These are phyloP conservation scores for Emydura subglobosa DNA, from an alignment of 2,113 vertebrate genomes.

Conservation along the genomic window DNA sequence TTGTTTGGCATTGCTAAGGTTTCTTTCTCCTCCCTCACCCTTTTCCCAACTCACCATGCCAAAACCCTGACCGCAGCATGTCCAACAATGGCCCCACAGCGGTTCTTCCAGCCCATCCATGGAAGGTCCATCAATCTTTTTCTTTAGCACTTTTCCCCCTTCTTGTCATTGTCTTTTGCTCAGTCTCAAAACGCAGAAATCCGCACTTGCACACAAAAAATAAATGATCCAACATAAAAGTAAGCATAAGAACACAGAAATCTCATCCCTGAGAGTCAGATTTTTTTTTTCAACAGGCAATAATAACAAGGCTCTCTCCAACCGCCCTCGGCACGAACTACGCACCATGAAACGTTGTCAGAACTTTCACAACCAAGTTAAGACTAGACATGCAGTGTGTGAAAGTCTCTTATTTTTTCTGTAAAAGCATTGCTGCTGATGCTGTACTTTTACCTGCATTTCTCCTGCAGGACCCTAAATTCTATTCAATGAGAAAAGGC, in stretches of 20 bases:
- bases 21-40: background rate
- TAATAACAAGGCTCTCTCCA: conserved; percentile 58
- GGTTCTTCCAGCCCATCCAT: background rate
- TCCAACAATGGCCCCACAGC: background rate
- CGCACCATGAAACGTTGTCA: conserved; percentile 3
- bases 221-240: background rate
- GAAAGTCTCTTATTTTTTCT: conserved; percentile 30
- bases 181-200: conserved; percentile 50
- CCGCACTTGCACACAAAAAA: background rate
- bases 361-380: conserved; percentile 30
- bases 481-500: conserved; percentile 9
- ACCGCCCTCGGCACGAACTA: conserved; percentile 35
- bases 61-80: background rate
- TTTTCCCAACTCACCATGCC: accelerated
- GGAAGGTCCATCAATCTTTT: accelerated
- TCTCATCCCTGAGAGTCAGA: conserved; percentile 79
- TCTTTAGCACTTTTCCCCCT: background rate
- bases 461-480: conserved; percentile 41
- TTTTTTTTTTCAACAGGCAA: conserved; percentile 40
- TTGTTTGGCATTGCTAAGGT: background rate
- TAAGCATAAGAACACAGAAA: conserved; percentile 35
- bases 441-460: conserved; percentile 63
- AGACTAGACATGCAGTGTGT: conserved; percentile 58
- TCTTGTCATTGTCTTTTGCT: background rate
- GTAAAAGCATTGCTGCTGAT: conserved; percentile 43